phyloP scores from a whole-genome alignment of 1,140 invertebrate species.

The Drosophila auraria region DNA sequence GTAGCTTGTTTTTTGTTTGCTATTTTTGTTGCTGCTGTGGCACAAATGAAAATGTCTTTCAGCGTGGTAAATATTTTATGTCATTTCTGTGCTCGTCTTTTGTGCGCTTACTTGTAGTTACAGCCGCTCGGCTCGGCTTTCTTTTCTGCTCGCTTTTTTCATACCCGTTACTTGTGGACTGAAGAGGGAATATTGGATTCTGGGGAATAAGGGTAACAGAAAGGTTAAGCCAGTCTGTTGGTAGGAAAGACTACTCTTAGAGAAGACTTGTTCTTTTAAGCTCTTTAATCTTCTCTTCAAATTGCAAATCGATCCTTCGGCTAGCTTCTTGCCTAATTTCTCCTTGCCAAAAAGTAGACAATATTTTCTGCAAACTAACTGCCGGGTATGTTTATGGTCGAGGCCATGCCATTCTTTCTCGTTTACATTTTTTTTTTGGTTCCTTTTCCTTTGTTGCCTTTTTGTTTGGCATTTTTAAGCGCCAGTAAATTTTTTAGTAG shows the following conservation, averaged over 20 bases:
- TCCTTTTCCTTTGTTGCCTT: constrained; percentile 18
- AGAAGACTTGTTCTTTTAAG: too few species aligned
- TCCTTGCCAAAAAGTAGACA: not conserved
- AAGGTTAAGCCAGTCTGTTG: too few species aligned
- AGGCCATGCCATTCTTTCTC: constrained; percentile 5
- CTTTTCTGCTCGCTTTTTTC: constrained; percentile 5
- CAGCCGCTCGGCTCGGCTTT: constrained; percentile 13
- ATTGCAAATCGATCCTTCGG: too few species aligned
- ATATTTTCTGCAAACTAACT: not conserved
- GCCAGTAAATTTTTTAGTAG: constrained; percentile 77
- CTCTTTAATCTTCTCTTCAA: too few species aligned
- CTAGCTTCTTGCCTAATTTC: too few species aligned
- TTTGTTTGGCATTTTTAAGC: constrained; percentile 67
- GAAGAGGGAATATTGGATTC: too few species aligned
- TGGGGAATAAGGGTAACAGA: too few species aligned
- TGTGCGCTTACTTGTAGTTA: constrained; percentile 42
- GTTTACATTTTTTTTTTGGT: not conserved
- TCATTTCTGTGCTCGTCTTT: constrained; percentile 44
- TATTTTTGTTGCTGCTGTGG: constrained; percentile 28
- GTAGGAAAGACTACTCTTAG: too few species aligned
- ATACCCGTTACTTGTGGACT: not conserved
- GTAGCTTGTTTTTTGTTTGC: not conserved
- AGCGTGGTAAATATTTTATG: constrained; percentile 74
- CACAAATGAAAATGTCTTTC: constrained; percentile 75
- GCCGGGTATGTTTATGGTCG: constrained; percentile 10